These are phyloP conservation scores for Carassius gibelio DNA, from an alignment of 2,113 vertebrate species.

Conservation along the genomic window DNA sequence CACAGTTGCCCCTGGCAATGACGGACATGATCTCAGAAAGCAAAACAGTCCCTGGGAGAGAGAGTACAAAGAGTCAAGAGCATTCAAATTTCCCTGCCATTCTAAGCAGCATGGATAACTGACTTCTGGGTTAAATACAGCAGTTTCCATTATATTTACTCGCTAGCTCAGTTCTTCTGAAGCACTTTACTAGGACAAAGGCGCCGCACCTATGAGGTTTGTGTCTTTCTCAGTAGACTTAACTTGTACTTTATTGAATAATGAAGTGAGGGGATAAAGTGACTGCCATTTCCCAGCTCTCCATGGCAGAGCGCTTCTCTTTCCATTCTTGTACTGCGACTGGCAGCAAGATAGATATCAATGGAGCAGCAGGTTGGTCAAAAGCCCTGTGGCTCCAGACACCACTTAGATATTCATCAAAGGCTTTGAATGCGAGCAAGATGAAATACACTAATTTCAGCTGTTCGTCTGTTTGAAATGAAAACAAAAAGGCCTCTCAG, in stretches of 20 bases:
- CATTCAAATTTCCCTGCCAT: conserved; percentile 7
- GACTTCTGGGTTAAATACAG: conserved; percentile 28
- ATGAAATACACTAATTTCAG: conserved; percentile 53
- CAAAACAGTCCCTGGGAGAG: conserved; percentile 37
- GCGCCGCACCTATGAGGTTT: conserved; percentile 4
- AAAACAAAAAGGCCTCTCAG: conserved; percentile 54
- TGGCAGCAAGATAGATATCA: conserved; percentile 28
- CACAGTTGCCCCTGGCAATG: conserved; percentile 49
- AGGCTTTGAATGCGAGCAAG: conserved; percentile 33
- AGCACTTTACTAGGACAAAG: conserved; percentile 25
- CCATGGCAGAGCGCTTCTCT: neutral
- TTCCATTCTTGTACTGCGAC: neutral
- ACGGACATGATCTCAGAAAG: conserved; percentile 49
- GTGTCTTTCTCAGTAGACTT: neutral
- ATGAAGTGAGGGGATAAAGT: conserved; percentile 20
- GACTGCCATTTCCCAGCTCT: neutral
- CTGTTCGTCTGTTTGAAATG: conserved; percentile 53
- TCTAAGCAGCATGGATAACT: neutral
- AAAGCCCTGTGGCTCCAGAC: conserved; percentile 44
- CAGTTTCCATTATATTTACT: conserved; percentile 12
- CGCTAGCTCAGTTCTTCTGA: neutral
- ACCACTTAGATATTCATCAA: conserved; percentile 54
- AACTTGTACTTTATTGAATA: neutral
- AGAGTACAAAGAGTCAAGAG: conserved; percentile 19
- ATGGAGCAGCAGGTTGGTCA: conserved; percentile 14